phyloP scores from a whole-genome alignment of 1,140 invertebrate genomes.

The Phymastichus coffea region DNA sequence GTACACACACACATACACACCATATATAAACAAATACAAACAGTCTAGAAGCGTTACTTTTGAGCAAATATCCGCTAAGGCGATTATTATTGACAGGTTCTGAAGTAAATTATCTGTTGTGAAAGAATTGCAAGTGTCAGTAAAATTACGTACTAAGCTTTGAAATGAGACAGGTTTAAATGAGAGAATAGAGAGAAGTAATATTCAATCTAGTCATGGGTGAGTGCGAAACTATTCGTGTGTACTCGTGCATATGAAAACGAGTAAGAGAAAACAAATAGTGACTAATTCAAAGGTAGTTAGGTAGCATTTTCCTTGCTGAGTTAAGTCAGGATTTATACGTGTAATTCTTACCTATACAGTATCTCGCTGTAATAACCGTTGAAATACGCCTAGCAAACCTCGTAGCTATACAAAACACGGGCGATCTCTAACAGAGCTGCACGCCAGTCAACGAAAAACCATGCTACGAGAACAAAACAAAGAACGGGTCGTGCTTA shows the following conservation, averaged over 20 bases:
- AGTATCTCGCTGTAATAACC: conserved; percentile 26
- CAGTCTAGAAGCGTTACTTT: conserved; percentile 17
- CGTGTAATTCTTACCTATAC: conserved; percentile 29
- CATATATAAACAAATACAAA: too few species aligned
- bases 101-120: conserved; percentile 17
- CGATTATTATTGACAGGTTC: too few species aligned
- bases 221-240: conserved; percentile 23
- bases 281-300: conserved; percentile 25
- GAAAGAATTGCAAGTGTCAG: conserved; percentile 17
- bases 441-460: conserved; percentile 14
- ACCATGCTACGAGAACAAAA: conserved; percentile 8
- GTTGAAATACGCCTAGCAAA: conserved; percentile 10
- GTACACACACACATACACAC: conserved; percentile 16
- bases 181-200: conserved; percentile 4
- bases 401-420: conserved; percentile 3
- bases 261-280: conserved; percentile 18
- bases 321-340: conserved; percentile 27
- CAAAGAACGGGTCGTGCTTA: conserved; percentile 21
- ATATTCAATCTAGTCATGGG: conserved; percentile 29
- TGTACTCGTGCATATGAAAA: conserved; percentile 23
- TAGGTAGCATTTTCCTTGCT: conserved; percentile 28
- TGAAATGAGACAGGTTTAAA: conserved; percentile 6
- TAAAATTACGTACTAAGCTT: conserved; percentile 3
- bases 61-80: too few species aligned
- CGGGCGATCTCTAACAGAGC: conserved; percentile 1